Evolutionary conservation across 2,888 invertebrate species (phyloP).

Genomic region (Drosophila flavopinicola): DNA sequence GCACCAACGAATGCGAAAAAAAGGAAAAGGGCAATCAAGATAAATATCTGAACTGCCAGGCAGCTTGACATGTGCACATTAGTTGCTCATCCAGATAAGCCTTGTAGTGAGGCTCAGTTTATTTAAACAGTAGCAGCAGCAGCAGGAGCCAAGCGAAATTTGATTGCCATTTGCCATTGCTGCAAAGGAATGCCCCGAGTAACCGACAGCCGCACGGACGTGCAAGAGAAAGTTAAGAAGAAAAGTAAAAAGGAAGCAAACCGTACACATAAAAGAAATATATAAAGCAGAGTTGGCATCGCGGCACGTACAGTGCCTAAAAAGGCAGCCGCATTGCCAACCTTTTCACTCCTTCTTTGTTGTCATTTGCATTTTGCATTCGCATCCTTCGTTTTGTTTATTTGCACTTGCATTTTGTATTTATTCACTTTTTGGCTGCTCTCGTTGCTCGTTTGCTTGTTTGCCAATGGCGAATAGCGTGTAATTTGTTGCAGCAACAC

Average conservation of each 20-base stretch:
- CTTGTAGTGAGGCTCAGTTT: slow-evolving; percentile 34
- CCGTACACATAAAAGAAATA: slow-evolving; percentile 18
- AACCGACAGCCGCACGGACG: slow-evolving; percentile 38
- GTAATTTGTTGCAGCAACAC: slow-evolving; percentile 65
- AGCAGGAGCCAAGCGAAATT: slow-evolving; percentile 39
- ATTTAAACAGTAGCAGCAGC: slow-evolving; percentile 23
- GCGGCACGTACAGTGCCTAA: slow-evolving; percentile 53
- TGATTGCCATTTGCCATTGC: slow-evolving; percentile 61
- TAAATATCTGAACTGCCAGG: slow-evolving; percentile 49
- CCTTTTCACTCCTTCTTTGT: slow-evolving; percentile 1
- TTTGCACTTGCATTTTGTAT: slow-evolving; percentile 69
- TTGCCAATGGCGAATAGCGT: slow-evolving; percentile 61
- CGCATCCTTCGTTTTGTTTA: slow-evolving; percentile 58
- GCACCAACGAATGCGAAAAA: background rate
- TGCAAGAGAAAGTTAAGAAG: slow-evolving; percentile 24
- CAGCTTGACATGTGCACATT: slow-evolving; percentile 63
- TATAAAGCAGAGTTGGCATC: slow-evolving; percentile 35
- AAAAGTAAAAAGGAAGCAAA: too few species aligned
- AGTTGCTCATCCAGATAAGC: slow-evolving; percentile 64
- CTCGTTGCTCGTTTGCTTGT: slow-evolving; percentile 21
- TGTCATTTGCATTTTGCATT: slow-evolving; percentile 44
- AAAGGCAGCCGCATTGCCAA: slow-evolving; percentile 7
- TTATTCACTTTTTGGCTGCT: slow-evolving; percentile 63
- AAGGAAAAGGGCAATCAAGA: slow-evolving; percentile 55
- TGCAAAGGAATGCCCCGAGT: slow-evolving; percentile 50